Evolutionary conservation across 2,113 vertebrate genomes (phyloP).

Genomic region (Mus spicilegus): DNA sequence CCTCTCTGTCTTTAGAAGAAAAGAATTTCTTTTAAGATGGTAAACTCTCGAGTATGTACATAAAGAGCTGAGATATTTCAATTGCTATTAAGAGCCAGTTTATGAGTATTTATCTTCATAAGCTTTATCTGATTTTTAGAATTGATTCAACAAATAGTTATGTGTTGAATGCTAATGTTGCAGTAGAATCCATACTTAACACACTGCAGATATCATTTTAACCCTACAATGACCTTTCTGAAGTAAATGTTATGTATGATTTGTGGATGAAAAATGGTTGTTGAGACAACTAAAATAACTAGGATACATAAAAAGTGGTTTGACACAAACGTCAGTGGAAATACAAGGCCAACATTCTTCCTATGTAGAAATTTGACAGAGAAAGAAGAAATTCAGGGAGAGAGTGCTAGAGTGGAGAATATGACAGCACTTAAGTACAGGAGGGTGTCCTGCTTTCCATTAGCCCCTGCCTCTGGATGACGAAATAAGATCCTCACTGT

Average conservation of each 20-base stretch:
- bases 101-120: slow-evolving; percentile 18
- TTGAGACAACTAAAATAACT: not conserved
- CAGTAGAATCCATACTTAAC: not conserved
- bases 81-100: not conserved
- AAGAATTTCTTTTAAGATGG: not conserved
- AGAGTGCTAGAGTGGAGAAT: not conserved
- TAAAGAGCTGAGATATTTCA: slow-evolving; percentile 5
- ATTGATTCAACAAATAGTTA: not conserved
- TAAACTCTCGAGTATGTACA: not conserved
- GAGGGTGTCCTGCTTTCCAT: not conserved
- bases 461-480: not conserved
- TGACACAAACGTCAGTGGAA: not conserved
- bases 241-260: slow-evolving; percentile 5
- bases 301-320: not conserved
- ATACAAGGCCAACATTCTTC: not conserved
- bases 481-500: not conserved
- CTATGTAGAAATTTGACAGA: not conserved
- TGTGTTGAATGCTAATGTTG: not conserved
- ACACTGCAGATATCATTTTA: not conserved
- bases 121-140: not conserved
- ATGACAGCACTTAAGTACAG: not conserved
- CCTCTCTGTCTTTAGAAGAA: not conserved
- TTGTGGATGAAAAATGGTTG: not conserved
- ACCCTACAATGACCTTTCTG: not conserved
- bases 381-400: not conserved